Conservation (phyloP, 2,888 invertebrate genomes). For the Brachycybe producta region DNA sequence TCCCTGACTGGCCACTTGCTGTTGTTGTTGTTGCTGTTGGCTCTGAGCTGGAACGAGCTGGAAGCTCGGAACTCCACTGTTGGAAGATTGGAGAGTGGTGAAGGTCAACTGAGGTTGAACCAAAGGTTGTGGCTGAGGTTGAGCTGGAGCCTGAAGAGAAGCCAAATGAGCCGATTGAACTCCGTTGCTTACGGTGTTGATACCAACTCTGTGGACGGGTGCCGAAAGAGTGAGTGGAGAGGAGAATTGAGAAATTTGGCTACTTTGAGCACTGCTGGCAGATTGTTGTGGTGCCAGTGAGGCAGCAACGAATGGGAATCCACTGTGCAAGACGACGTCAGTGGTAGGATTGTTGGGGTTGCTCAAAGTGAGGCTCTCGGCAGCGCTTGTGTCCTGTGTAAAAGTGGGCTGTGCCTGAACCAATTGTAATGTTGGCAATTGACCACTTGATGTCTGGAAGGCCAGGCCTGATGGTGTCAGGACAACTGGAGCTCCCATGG, state of each 20-base stretch:
- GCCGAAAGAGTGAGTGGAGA: conserved; percentile 4
- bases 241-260: background rate
- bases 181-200: too few relatives aligned
- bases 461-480: background rate
- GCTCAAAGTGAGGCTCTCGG: background rate
- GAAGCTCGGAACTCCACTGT: background rate
- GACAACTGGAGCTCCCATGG: conserved; percentile 7
- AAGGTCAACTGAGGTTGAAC: background rate
- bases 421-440: conserved; percentile 2
- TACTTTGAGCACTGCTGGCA: too few relatives aligned
- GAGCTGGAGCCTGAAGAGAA: conserved; percentile 1
- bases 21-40: conserved; percentile 13
- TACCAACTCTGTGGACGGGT: conserved; percentile 5
- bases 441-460: background rate
- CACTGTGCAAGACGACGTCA: conserved; percentile 13
- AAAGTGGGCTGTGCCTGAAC: background rate
- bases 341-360: conserved; percentile 10
- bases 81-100: conserved; percentile 5
- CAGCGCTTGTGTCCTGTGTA: background rate
- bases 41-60: background rate
- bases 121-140: background rate
- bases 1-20: background rate
- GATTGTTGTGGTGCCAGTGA: too few relatives aligned
- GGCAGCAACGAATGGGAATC: conserved; percentile 11
- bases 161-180: conserved; percentile 9